Conservation (phyloP, 2,113 vertebrate species). For the Melanocharis versteri region DNA sequence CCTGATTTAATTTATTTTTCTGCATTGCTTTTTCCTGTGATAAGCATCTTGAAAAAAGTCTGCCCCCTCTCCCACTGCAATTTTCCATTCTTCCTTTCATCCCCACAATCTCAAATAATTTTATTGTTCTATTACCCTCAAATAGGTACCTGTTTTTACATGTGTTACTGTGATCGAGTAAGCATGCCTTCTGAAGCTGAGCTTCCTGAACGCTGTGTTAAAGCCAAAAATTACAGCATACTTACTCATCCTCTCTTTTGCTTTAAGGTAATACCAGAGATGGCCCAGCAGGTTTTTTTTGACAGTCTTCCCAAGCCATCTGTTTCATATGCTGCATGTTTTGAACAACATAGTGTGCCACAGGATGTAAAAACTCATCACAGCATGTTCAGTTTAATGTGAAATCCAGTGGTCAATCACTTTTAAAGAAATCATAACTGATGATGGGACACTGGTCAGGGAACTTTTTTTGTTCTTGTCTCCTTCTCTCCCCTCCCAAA, state of each 20-base stretch:
- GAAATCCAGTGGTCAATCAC: neutral
- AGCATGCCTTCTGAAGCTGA: neutral
- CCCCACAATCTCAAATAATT: neutral
- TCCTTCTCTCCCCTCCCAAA: fast-evolving
- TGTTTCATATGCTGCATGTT: conserved; percentile 12
- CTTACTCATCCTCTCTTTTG: conserved; percentile 10
- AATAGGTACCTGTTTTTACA: neutral
- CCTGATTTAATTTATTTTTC: neutral
- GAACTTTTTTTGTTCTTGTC: neutral
- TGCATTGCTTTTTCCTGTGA: neutral
- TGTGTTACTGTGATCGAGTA: neutral
- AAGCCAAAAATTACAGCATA: conserved; percentile 30
- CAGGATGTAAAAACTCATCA: neutral
- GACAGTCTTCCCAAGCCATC: conserved; percentile 18
- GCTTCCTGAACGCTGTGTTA: neutral
- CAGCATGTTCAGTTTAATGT: neutral
- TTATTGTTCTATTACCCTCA: neutral
- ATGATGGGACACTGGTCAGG: neutral
- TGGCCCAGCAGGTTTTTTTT: conserved; percentile 41
- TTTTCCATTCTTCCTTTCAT: neutral
- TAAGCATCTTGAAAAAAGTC: neutral
- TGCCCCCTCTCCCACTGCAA: neutral
- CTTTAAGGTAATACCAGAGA: conserved; percentile 35
- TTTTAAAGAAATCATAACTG: neutral
- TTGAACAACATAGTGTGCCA: neutral